Evolutionary conservation across 1,140 invertebrate genomes (phyloP), one percentile per base, ranked within the genome.

Genomic region (Venturia canescens): DNA sequence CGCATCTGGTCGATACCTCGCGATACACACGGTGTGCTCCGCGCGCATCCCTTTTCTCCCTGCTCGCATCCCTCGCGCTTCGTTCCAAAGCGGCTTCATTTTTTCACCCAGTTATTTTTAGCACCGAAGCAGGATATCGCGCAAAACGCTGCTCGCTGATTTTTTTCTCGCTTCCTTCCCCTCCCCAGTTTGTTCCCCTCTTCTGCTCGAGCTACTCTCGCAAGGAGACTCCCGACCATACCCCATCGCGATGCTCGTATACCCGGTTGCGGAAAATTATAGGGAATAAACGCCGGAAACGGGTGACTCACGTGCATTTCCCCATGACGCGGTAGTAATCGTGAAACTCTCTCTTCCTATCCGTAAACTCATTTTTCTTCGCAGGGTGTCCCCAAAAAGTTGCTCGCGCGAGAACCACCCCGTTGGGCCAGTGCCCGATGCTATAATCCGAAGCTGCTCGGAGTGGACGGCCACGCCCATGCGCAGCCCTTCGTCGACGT

Each of bases 201-300:
- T 74, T 15, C 53, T n/a, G 7, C 23, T 26, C n/a, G n/a, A 3
- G 27, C 15, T 31, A 1, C 63, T 31, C 63, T 67, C 29, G 7
- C n/a, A n/a, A n/a, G n/a, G n/a, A n/a, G n/a, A n/a, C n/a, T n/a
- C n/a, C n/a, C n/a, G n/a, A n/a, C n/a, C n/a, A n/a, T n/a, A n/a
- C n/a, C n/a, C n/a, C n/a, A n/a, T n/a, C n/a, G n/a, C n/a, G n/a
- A n/a, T 44, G 13, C 38, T 44, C n/a, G 18, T 69, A 53, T 74
- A 74, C 71, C 44, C 26, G 71, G 44, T 74, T 53, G 48, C 71
- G 71, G 71, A 74, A 74, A 74, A 74, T 74, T 74, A 74, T 74
- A 74, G 71, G 48, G 71, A 48, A 48, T 74, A 74, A 74, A 74
- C 71, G 71, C 44, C 71, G 71, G 71, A 74, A 53, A 74, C 7